Evolutionary conservation across 2,797 vertebrate species (phyloP), one percentile per base, ranked within the genome.

Genomic region (Poecilia wingei): DNA sequence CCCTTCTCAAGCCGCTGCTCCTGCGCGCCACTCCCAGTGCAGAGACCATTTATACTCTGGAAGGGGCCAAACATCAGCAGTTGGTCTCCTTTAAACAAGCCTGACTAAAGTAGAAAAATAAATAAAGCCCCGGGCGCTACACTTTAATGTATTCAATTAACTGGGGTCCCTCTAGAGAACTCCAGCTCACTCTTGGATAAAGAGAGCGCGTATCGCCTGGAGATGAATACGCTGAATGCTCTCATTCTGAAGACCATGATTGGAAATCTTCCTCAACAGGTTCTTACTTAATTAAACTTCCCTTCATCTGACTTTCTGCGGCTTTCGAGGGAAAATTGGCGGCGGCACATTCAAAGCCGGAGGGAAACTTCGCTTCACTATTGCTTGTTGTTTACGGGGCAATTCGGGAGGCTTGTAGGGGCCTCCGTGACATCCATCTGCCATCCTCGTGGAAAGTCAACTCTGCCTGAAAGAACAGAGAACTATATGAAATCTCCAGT

Each of bases 91-190:
- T 96, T 96, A 96, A 96, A 96, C 96, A 96, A 96, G 94, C 93
- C 95, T 95, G 94, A 94, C 94, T 85, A 94, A 94, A 94, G 92
- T 93, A 93, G 95, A 94, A 95, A 95, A 95, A 96, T 95, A 96
- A 96, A 96, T 96, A 96, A 95, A 95, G 95, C 96, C 95, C 89
- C 90, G 73, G 92, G 96, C 95, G 90, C 92, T 92, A 89, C 81
- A 86, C 91, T 95, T 96, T 96, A 96, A 96, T 95, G 96, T 96
- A 96, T 96, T 96, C 95, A 96, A 96, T 96, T 96, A 96, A 95
- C 94, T 89, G 91, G 88, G 94, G 92, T 94, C 93, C 95, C 95
- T 95, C 95, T 94, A 93, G 95, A 96, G 96, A 95, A 91, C 93
- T 87, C 88, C 88, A 86, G 93, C 87, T 88, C 94, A 88, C 94